phyloP scores from a whole-genome alignment of 2,888 invertebrate species.

The Willowsia nigromaculata region DNA sequence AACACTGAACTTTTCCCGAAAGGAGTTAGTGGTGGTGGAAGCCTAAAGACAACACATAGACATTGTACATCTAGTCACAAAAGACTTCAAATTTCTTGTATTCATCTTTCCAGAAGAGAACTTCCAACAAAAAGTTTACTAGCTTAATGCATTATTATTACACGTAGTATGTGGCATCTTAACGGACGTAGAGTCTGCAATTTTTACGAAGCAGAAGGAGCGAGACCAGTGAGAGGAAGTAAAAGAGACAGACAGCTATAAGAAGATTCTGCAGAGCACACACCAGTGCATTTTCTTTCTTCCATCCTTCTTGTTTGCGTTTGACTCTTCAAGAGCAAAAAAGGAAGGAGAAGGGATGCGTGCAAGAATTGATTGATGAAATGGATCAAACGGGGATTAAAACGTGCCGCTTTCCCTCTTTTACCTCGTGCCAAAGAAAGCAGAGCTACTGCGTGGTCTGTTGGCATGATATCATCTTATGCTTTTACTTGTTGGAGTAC shows the following conservation, averaged over 20 bases:
- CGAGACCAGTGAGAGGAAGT: conserved; percentile 3
- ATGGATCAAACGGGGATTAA: conserved; percentile 57
- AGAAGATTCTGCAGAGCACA: background rate
- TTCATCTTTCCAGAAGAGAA: background rate
- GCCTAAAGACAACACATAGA: background rate
- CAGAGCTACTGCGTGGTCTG: background rate
- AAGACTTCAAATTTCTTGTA: conserved; percentile 2
- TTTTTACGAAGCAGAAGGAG: conserved; percentile 29
- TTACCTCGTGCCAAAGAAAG: conserved; percentile 20
- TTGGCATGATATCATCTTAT: background rate
- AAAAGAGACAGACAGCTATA: too few species aligned
- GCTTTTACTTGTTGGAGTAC: background rate
- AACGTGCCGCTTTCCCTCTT: conserved; percentile 49
- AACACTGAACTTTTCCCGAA: conserved; percentile 24
- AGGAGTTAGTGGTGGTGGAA: background rate
- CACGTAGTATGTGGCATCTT: background rate
- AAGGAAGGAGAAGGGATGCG: conserved; percentile 44
- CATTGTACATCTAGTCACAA: background rate
- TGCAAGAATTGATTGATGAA: conserved; percentile 67
- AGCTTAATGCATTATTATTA: conserved; percentile 5
- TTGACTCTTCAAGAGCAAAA: background rate
- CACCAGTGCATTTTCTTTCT: background rate
- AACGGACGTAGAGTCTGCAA: conserved; percentile 44
- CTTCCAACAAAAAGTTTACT: background rate
- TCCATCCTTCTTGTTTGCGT: background rate